Conservation (phyloP, 2,888 invertebrate genomes). For the Agonopterix subpropinquella region DNA sequence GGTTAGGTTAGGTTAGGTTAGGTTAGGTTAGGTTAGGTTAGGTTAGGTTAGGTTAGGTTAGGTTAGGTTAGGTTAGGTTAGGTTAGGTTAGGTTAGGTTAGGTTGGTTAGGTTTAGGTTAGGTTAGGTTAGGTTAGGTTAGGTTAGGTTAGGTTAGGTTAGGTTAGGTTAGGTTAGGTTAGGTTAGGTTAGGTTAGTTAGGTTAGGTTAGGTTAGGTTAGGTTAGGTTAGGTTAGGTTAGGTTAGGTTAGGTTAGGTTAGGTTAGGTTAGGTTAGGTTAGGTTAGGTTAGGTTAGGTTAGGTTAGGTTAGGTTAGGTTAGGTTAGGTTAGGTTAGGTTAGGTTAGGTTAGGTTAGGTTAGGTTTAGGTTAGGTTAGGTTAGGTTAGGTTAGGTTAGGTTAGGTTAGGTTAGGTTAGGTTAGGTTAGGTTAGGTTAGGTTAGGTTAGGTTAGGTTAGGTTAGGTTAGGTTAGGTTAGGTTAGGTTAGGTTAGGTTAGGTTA, state of each 20-base stretch:
- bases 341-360: constrained; percentile 3
- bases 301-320: not conserved
- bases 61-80: constrained; percentile 14
- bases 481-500: constrained; percentile 15
- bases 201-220: constrained; percentile 8
- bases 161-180: constrained; percentile 4
- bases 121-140: constrained; percentile 5
- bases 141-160: constrained; percentile 8
- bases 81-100: constrained; percentile 8
- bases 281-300: too few relatives aligned
- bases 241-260: constrained; percentile 9
- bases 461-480: constrained; percentile 13
- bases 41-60: too few relatives aligned
- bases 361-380: constrained; percentile 1
- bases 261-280: constrained; percentile 7
- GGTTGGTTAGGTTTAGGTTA: constrained; percentile 6
- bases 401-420: too few relatives aligned
- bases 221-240: constrained; percentile 7
- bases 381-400: constrained; percentile 10
- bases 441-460: constrained; percentile 10
- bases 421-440: constrained; percentile 11
- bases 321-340: constrained; percentile 1
- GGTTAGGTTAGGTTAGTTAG: not conserved
- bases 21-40: constrained; percentile 6
- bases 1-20: constrained; percentile 7